phyloP scores from a whole-genome alignment of 2,113 vertebrate species.

The Rhegmatorhina hoffmannsi region DNA sequence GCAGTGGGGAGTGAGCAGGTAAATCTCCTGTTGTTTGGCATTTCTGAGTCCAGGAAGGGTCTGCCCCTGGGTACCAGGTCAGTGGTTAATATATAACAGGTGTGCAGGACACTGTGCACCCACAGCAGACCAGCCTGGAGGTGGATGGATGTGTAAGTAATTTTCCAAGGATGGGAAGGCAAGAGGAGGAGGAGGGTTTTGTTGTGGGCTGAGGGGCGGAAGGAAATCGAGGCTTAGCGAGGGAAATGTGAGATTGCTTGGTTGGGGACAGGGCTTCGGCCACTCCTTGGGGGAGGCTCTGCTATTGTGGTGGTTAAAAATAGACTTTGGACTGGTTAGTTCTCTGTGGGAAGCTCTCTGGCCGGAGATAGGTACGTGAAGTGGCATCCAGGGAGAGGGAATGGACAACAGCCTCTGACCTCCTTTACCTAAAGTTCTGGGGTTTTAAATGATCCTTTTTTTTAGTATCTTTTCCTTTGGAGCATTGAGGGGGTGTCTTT shows the following conservation, averaged over 20 bases:
- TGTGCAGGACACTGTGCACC: not conserved
- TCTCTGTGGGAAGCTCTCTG: not conserved
- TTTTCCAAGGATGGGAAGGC: not conserved
- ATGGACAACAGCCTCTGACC: not conserved
- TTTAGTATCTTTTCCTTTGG: not conserved
- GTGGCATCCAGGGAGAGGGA: not conserved
- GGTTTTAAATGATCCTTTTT: not conserved
- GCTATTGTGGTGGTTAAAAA: slow-evolving; percentile 63
- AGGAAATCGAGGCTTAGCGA: slow-evolving; percentile 47
- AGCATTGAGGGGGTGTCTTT: not conserved
- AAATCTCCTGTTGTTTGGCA: not conserved
- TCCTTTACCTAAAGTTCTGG: not conserved
- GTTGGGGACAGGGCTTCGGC: slow-evolving; percentile 29
- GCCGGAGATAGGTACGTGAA: not conserved
- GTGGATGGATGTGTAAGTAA: not conserved
- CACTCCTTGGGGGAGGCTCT: slow-evolving; percentile 4
- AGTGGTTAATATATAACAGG: not conserved
- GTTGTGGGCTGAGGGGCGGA: slow-evolving; percentile 17
- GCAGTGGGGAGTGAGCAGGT: not conserved
- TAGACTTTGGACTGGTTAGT: slow-evolving; percentile 16
- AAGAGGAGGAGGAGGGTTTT: not conserved
- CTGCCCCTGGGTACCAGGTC: not conserved
- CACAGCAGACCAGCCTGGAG: not conserved
- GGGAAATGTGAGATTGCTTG: slow-evolving; percentile 48
- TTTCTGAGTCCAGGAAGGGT: not conserved